Evolutionary conservation across 2,113 vertebrate species (phyloP), one percentile per base, ranked within the genome.

Genomic region (Paramisgurnus dabryanus): DNA sequence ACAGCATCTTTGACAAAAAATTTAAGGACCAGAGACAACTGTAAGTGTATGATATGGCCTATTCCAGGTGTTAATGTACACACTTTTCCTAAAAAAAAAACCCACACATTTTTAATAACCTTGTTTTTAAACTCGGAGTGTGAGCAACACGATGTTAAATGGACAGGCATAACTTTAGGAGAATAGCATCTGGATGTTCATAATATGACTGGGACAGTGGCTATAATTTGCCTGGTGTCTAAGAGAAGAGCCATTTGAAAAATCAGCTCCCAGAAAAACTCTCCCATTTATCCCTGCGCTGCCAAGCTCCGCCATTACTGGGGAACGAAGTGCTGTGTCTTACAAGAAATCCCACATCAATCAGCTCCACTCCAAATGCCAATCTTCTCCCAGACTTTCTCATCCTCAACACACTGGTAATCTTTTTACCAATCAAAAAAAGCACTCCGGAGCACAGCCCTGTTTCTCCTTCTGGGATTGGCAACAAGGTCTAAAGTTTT

Each of bases 401-500:
- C 49, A 73, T 65, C 79, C 79, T 66, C 69, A 66, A 80, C 69
- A 55, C 61, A 55, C 69, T 65, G 79, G 43, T 72, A 80, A 80
- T 80, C 79, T 80, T 72, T 63, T 57, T 72, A 64, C 79, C 61
- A 73, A 77, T 77, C 75, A 77, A 65, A 77, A 75, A 55, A 55
- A 34, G 45, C 63, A 77, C 75, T 66, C 45, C 13, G 6, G 63
- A 77, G 47, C 27, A 55, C 34, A 66, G 75, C 34, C 34, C 47
- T 53, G 45, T 50, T 58, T 76, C 73, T 76, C 17, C 45, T 39
- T 9, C 17, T 66, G 49, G 63, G 63, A 77, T 67, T 67, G 60
- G 47, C 63, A 74, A 61, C 72, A 47, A 63, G 39, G 1, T 22
- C 17, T 58, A 3, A 18, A 57, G 17, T 64, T 49, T 72, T 55